A percentile compares a stretch with the other conserved stretches of the same genome.
These are phyloP conservation scores for Ectobius pallidus DNA, from an alignment of 2,888 invertebrate genomes.

Conservation along the genomic window DNA sequence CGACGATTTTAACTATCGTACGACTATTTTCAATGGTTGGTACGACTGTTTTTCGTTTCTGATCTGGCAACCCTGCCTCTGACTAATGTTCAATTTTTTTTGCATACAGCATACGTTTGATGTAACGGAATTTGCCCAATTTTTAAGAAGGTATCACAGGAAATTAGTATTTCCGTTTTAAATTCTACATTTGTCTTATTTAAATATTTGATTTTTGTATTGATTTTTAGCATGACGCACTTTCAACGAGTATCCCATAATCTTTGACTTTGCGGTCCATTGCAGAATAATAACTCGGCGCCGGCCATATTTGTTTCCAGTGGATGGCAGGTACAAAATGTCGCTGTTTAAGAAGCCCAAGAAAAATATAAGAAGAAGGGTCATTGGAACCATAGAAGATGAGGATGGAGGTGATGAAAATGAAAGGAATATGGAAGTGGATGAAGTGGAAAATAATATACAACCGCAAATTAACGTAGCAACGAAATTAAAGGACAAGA, in stretches of 20 bases:
- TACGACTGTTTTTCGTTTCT: too few species aligned
- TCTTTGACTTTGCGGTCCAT: background rate
- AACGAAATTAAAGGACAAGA: conserved; percentile 50
- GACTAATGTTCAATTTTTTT: too few species aligned
- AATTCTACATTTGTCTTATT: too few species aligned
- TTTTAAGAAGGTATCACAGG: too few species aligned
- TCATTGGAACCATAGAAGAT: conserved; percentile 43
- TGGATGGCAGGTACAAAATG: conserved; percentile 62
- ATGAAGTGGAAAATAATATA: conserved; percentile 41
- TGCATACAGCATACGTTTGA: too few species aligned
- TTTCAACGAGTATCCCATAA: background rate
- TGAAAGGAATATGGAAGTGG: conserved; percentile 45
- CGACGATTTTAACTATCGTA: too few species aligned
- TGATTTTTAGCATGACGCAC: too few species aligned
- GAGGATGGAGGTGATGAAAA: conserved; percentile 47
- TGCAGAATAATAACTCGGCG: background rate
- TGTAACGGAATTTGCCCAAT: too few species aligned
- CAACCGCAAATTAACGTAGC: conserved; percentile 43
- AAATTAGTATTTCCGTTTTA: too few species aligned
- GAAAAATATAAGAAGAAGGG: conserved; percentile 70
- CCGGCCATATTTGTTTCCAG: conserved; percentile 9
- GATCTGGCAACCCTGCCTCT: too few species aligned
- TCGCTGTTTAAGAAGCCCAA: conserved; percentile 88
- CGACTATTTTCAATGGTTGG: too few species aligned
- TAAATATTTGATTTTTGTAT: too few species aligned